A percentile compares a stretch with the other conserved stretches of the same genome.
phyloP scores from a whole-genome alignment of 2,888 invertebrate species.

The Nephrotoma flavescens region DNA sequence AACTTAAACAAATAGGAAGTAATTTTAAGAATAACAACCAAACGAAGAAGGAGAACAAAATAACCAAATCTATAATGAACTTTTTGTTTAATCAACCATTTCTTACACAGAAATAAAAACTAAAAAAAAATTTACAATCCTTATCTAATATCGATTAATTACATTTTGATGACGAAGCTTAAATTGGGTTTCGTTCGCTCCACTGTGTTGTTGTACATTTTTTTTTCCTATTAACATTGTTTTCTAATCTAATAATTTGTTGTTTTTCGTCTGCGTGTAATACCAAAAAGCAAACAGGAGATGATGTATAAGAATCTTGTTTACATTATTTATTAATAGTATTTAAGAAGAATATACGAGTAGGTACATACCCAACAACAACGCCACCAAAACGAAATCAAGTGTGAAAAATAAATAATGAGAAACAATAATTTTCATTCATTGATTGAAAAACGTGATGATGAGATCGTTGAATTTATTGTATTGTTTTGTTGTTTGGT shows the following conservation, averaged over 20 bases:
- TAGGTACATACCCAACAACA: background rate
- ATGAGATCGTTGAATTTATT: background rate
- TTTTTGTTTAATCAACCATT: constrained; percentile 3
- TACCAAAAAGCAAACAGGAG: background rate
- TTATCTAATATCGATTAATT: constrained; percentile 4
- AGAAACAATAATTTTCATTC: constrained; percentile 4
- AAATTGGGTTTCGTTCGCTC: background rate
- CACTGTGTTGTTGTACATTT: background rate
- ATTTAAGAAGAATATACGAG: background rate
- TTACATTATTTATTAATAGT: constrained; percentile 4
- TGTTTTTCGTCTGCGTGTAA: background rate
- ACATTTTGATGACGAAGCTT: constrained; percentile 2
- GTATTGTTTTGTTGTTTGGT: background rate
- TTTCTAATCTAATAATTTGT: constrained; percentile 1
- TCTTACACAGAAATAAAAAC: background rate
- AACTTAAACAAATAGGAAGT: background rate
- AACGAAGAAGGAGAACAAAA: background rate
- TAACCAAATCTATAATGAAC: background rate
- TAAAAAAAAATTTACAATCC: background rate
- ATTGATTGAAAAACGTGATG: constrained; percentile 4
- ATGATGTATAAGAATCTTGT: constrained; percentile 4
- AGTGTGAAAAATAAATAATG: constrained; percentile 4
- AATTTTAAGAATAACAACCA: background rate
- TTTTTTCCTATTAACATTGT: background rate
- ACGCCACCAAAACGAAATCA: background rate